Evolutionary conservation across 1,140 invertebrate genomes (phyloP).

Genomic region (Lordiphosa clarofinis): DNA sequence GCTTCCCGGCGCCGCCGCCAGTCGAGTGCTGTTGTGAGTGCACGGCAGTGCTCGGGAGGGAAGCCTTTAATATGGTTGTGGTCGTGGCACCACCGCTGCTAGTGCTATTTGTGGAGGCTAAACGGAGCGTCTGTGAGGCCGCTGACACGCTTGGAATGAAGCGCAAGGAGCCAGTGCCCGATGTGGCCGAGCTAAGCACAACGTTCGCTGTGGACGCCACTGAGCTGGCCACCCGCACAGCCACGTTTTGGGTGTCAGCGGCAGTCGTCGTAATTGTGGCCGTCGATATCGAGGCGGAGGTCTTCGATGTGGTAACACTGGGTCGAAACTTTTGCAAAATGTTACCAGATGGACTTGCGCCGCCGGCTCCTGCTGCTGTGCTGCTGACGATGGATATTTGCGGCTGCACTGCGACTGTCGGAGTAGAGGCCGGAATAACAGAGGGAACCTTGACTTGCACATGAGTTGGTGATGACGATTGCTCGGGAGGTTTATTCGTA

Average conservation of each 20-base stretch:
- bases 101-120: constrained; percentile 48
- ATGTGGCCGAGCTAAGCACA: constrained; percentile 37
- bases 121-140: constrained; percentile 47
- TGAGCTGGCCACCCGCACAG: constrained; percentile 44
- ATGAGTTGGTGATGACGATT: constrained; percentile 13
- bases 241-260: constrained; percentile 18
- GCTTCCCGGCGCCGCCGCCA: constrained; percentile 66
- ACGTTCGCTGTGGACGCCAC: constrained; percentile 29
- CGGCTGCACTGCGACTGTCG: constrained; percentile 25
- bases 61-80: constrained; percentile 50
- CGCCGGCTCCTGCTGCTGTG: constrained; percentile 25
- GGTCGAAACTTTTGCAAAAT: constrained; percentile 62
- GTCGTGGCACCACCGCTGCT: constrained; percentile 14
- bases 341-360: constrained; percentile 1
- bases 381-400: constrained; percentile 61
- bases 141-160: constrained; percentile 41
- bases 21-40: constrained; percentile 3
- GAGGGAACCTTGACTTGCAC: constrained; percentile 14
- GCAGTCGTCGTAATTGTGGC: neutral
- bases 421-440: neutral
- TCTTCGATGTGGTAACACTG: constrained; percentile 15
- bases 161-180: constrained; percentile 32
- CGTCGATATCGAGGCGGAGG: constrained; percentile 6
- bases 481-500: constrained; percentile 1
- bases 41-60: constrained; percentile 25